These are phyloP conservation scores for Urocynchramus pylzowi DNA, from an alignment of 2,113 vertebrate species.

Conservation along the genomic window DNA sequence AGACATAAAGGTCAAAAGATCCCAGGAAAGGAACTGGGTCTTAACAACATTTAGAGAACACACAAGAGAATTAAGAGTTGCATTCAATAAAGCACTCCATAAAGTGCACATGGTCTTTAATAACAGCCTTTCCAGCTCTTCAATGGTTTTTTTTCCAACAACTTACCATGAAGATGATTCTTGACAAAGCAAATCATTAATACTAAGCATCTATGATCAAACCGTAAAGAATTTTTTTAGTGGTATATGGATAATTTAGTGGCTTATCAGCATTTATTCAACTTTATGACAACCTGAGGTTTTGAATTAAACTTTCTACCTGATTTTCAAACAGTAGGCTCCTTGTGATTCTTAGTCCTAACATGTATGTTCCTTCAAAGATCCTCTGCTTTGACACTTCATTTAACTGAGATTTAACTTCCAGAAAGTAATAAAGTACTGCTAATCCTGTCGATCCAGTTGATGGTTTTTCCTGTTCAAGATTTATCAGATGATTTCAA, in stretches of 20 bases:
- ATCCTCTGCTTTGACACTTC: not conserved
- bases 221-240: not conserved
- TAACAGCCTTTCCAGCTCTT: not conserved
- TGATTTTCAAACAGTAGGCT: not conserved
- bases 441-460: not conserved
- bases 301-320: not conserved
- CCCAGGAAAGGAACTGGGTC: not conserved
- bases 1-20: not conserved
- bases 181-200: not conserved
- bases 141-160: not conserved
- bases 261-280: not conserved
- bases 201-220: not conserved
- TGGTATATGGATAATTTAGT: not conserved
- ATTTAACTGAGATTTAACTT: not conserved
- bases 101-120: not conserved
- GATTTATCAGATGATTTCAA: not conserved
- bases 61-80: not conserved
- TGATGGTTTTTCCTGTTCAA: not conserved
- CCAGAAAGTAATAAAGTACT: not conserved
- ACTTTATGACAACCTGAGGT: not conserved
- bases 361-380: not conserved
- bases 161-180: not conserved
- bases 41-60: not conserved
- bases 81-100: not conserved
- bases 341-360: not conserved